Evolutionary conservation across 2,113 vertebrate species (phyloP).

Genomic region (human (Homo sapiens)): GRCh38 chr2:36463501-36464000

Average conservation of each 20-base stretch:
- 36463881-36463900: background rate
- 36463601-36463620: background rate
- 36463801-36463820: background rate
- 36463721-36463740: background rate
- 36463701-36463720: background rate
- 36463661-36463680: background rate
- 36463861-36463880: background rate
- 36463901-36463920: background rate
- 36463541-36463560: background rate
- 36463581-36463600: background rate
- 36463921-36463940: background rate
- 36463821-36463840: too few relatives aligned
- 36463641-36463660: background rate
- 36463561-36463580: background rate
- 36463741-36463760: background rate
- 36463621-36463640: background rate
- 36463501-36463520: background rate
- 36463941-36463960: background rate
- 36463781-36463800: background rate
- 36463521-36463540: background rate
- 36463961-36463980: background rate
- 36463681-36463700: background rate
- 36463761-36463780: background rate
- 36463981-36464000: background rate
- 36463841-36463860: background rate